Evolutionary conservation across 2,888 invertebrate species (phyloP).

Genomic region (Sphaerophoria rueppellii): DNA sequence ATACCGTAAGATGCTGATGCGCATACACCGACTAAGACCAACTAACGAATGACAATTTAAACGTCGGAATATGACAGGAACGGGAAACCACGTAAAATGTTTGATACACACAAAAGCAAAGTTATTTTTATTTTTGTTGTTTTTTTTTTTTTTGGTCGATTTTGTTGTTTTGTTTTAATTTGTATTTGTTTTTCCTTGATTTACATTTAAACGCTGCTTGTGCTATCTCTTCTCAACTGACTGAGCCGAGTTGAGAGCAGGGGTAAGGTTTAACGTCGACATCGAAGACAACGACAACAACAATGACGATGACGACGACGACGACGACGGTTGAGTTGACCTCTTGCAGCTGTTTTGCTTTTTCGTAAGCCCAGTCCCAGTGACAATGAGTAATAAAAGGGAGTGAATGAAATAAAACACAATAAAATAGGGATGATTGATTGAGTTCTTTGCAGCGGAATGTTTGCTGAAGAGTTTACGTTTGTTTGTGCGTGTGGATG

Average conservation of each 20-base stretch:
- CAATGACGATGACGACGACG: no score
- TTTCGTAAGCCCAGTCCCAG: constrained; percentile 16
- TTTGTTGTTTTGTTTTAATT: constrained; percentile 40
- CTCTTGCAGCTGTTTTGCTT: constrained; percentile 58
- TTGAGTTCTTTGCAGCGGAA: constrained; percentile 22
- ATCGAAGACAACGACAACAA: not conserved
- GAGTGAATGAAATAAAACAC: not conserved
- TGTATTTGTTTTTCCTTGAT: constrained; percentile 54
- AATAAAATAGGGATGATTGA: constrained; percentile 35
- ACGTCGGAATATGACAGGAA: constrained; percentile 16
- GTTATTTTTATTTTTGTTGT: constrained; percentile 57
- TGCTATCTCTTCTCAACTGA: constrained; percentile 36
- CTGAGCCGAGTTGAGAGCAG: not conserved
- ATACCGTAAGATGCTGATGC: constrained; percentile 71
- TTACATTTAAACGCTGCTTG: constrained; percentile 27
- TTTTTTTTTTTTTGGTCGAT: constrained; percentile 12
- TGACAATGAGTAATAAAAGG: constrained; percentile 7
- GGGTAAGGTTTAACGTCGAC: constrained; percentile 44
- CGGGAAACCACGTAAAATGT: constrained; percentile 69
- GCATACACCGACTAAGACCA: constrained; percentile 63
- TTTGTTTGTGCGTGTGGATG: constrained; percentile 39
- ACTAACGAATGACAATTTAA: constrained; percentile 51
- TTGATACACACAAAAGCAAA: constrained; percentile 66
- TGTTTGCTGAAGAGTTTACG: constrained; percentile 54
- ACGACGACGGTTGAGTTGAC: constrained; percentile 34